Percentiles rank a stretch among this genome's conserved stretches.
Conservation (phyloP, 2,797 vertebrate genomes). For the Podarcis lilfordi region DNA sequence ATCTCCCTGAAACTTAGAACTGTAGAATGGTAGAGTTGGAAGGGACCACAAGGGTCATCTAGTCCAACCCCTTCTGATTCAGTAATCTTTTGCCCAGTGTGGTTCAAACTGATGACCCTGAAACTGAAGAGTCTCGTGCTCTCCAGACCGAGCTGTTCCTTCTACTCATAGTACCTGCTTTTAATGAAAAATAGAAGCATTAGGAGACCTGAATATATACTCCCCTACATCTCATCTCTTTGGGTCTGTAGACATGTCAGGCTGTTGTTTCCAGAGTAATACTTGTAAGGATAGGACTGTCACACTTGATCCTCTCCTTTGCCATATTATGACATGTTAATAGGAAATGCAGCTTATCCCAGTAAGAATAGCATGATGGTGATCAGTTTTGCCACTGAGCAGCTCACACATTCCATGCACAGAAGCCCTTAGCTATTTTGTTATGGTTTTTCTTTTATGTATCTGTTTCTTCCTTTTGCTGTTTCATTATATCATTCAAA, state of each 20-base stretch:
- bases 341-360: neutral
- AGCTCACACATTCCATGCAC: neutral
- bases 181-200: neutral
- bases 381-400: neutral
- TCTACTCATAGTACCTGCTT: neutral
- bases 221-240: neutral
- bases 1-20: neutral
- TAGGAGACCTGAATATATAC: neutral
- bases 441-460: neutral
- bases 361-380: neutral
- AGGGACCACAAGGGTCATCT: too few relatives aligned
- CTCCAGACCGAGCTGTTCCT: neutral
- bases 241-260: neutral
- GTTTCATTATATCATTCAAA: conserved; percentile 2
- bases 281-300: neutral
- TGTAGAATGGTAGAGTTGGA: neutral
- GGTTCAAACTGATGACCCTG: too few relatives aligned
- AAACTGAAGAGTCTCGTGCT: neutral
- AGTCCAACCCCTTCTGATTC: too few relatives aligned
- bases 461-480: conserved; percentile 1
- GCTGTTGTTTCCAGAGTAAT: neutral
- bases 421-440: neutral
- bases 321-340: neutral
- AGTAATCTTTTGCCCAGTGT: too few relatives aligned
- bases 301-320: neutral